Conservation (phyloP, 2,797 vertebrate species). For the Macropodus opercularis region DNA sequence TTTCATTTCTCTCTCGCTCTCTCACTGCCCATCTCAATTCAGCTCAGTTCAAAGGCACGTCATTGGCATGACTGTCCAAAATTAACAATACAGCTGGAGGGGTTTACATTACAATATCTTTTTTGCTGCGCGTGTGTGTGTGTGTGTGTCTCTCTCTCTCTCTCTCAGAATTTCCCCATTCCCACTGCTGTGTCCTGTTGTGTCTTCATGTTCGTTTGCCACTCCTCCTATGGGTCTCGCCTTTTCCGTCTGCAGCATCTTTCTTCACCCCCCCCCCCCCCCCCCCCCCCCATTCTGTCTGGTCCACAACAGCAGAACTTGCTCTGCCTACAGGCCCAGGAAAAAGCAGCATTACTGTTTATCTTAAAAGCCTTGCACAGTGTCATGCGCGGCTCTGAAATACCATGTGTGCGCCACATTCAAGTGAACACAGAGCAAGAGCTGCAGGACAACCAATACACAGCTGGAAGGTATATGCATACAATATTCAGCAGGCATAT, state of each 20-base stretch:
- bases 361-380: slow-evolving; percentile 58
- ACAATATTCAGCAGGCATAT: slow-evolving; percentile 56
- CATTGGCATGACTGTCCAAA: slow-evolving; percentile 75
- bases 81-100: slow-evolving; percentile 74
- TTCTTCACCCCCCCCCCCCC: slow-evolving; percentile 26
- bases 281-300: slow-evolving; percentile 1
- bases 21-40: slow-evolving; percentile 44
- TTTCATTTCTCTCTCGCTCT: slow-evolving; percentile 23
- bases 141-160: too few relatives aligned
- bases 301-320: slow-evolving; percentile 38
- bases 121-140: slow-evolving; percentile 28
- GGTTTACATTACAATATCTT: slow-evolving; percentile 64
- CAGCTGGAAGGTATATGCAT: slow-evolving; percentile 56
- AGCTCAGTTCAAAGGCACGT: slow-evolving; percentile 76
- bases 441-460: slow-evolving; percentile 43
- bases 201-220: slow-evolving; percentile 34
- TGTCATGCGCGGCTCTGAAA: neutral
- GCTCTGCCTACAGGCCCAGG: slow-evolving; percentile 58
- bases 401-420: slow-evolving; percentile 6
- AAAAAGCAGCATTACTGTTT: slow-evolving; percentile 53
- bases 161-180: slow-evolving; percentile 39
- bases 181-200: slow-evolving; percentile 28
- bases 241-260: slow-evolving; percentile 23
- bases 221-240: slow-evolving; percentile 31
- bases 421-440: slow-evolving; percentile 13